Base-by-base conservation (phyloP, 1,140 invertebrate species). In the Thaumatotibia leucotreta region DNA sequence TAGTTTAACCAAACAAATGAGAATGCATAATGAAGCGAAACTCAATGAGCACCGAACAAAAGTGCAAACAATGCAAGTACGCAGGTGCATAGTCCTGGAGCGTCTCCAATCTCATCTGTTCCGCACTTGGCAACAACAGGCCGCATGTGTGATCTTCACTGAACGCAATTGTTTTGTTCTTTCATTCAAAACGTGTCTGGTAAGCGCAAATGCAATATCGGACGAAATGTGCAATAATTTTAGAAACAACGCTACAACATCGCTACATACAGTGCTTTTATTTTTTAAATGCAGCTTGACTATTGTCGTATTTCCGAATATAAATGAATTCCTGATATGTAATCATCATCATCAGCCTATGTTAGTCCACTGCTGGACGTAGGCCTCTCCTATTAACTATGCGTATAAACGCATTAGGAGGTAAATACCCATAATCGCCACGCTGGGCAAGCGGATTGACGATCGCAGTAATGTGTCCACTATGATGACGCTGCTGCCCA, bases 101-200 rank as follows among this genome's bases (percentile, higher is more conserved):
- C 50, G 33, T 61, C 75, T 85, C 79, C 83, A 86, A 86, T 77
- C 76, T 76, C 76, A 84, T 84, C 75, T 79, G 64, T 80, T 77
- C 66, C 63, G 75, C 76, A 78, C 74, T 73, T 80, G 73, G 80
- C 82, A 82, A 72, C 73, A 77, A 72, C 68, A 75, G 73, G 83
- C 73, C 80, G 70, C 86, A 89, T 87, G 78, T 88, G 85, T 80
- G 82, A 87, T 87, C 80, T 83, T 81, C 68, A 72, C 67, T 81
- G 66, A 69, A 76, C 61, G 69, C 76, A 79, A 84, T 87, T 89
- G 82, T 87, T 86, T 79, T 70, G 72, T 50, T 50, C 74, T 72
- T 69, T 79, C 68, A 80, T 78, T 76, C 67, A 67, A 76, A 76
- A 90, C 86, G 84, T 86, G 86, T 82, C 79, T 68, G 72, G 77